A percentile compares a stretch with the other conserved stretches of the same genome.
Evolutionary conservation across 2,113 vertebrate species (phyloP).

Genomic region (Craseonycteris thonglongyai): DNA sequence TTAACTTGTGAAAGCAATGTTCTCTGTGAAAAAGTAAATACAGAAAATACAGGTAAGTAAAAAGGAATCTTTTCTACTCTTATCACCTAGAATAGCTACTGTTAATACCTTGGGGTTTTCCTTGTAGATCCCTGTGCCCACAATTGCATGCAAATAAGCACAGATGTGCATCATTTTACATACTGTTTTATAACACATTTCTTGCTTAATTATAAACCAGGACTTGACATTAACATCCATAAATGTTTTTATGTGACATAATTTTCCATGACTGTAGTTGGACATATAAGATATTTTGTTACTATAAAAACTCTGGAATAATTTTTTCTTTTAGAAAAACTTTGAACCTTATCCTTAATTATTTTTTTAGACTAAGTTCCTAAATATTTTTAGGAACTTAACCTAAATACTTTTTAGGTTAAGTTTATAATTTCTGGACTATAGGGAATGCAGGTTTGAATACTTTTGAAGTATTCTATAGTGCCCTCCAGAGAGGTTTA

Average conservation of each 20-base stretch:
- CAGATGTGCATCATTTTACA: neutral
- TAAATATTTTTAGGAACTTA: too few species aligned
- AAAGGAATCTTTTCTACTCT: neutral
- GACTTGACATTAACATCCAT: neutral
- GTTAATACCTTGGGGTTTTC: neutral
- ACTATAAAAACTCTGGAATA: neutral
- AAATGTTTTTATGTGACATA: neutral
- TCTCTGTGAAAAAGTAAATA: neutral
- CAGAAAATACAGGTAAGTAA: neutral
- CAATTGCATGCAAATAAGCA: neutral
- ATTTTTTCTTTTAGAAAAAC: neutral
- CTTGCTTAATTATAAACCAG: neutral
- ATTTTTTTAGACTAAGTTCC: neutral
- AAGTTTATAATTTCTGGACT: constrained; percentile 4
- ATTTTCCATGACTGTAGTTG: neutral
- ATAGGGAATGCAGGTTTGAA: neutral
- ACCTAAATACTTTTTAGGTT: too few species aligned
- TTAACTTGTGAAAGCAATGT: neutral
- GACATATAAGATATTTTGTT: neutral
- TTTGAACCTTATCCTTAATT: neutral
- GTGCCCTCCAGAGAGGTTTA: neutral
- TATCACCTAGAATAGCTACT: neutral
- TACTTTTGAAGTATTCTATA: neutral
- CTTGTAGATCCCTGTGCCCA: neutral
- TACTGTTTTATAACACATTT: neutral